Conservation (phyloP, 1,140 invertebrate genomes). For the Arion vulgaris region DNA sequence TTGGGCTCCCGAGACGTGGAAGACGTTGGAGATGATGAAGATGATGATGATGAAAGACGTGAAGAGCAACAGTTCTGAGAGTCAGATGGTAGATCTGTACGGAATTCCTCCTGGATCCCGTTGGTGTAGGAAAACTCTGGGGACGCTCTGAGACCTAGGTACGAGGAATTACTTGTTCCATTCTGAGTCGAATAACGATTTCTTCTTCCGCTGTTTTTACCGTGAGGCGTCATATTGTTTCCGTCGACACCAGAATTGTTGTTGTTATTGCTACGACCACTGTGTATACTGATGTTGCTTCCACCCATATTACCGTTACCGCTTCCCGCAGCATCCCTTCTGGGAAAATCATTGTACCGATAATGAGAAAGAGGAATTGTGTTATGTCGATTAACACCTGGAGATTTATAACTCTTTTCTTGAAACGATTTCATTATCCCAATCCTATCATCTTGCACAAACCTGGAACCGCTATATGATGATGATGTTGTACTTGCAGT, state of each 20-base stretch:
- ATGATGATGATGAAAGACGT: conserved; percentile 16
- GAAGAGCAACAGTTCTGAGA: conserved; percentile 19
- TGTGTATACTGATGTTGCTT: not conserved
- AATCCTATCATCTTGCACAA: not conserved
- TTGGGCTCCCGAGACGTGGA: conserved; percentile 40
- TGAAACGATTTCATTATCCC: not conserved
- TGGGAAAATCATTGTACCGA: not conserved
- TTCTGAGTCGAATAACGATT: not conserved
- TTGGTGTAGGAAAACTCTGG: conserved; percentile 39
- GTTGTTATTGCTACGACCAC: conserved; percentile 10
- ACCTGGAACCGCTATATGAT: not conserved
- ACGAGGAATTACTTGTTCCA: not conserved
- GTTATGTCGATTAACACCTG: conserved; percentile 37
- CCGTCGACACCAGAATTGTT: not conserved
- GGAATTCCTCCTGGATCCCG: conserved; percentile 20
- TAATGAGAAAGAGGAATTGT: conserved; percentile 39
- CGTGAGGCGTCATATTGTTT: not conserved
- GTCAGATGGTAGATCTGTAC: not conserved
- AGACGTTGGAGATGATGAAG: conserved; percentile 20
- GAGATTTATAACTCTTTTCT: conserved; percentile 34
- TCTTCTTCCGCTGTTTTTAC: not conserved
- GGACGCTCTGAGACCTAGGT: not conserved
- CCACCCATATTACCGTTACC: not conserved
- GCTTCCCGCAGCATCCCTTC: not conserved
- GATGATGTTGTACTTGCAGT: not conserved